Base-by-base conservation (phyloP, 2,113 vertebrate genomes). In the Agapornis roseicollis region DNA sequence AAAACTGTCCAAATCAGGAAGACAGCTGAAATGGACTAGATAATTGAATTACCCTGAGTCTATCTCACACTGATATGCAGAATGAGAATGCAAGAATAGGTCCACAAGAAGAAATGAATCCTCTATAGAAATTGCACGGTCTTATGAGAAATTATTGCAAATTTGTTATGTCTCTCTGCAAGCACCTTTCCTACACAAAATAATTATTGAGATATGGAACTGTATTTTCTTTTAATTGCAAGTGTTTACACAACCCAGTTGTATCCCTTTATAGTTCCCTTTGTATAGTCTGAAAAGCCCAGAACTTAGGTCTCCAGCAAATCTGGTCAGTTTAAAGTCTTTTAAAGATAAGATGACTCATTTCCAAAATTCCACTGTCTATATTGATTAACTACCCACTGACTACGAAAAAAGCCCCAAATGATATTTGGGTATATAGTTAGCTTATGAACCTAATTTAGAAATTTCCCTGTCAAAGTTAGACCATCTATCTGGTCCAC, bases 351-450 rank as follows among this genome's bases (percentile, higher is more conserved):
- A 64, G 53, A 84, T 37, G 2, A 81, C 23, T 73, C 9, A 25
- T 83, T 85, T 24, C 37, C 52, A 72, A 77, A 69, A 66, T 46
- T 69, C n/a, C n/a, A 31, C 41, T 52, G 8, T 64, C 70, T 76
- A 7, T 44, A 80, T 44, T 0, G 0, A 61, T 69, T 81, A 50
- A 60, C 41, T 50, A 52, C 22, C 3, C 13, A n/a, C 2, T 76
- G 61, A 69, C 22, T 49, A 41, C 29, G 46, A 53, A 72, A 47
- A 79, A 46, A 85, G 14, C 2, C 13, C 33, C n/a, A 60, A 65
- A 64, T 1, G 2, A 27, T 17, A 49, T 65, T 41, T 65, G 41
- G 39, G 94, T 19, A 49, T 78, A 41, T 24, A 73, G 31, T 53
- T 35, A 61, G 13, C 31, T 52, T 61, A 65, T 28, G 55, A 78